phyloP scores from a whole-genome alignment of 2,888 invertebrate species.

The Diadegma fenestrale region DNA sequence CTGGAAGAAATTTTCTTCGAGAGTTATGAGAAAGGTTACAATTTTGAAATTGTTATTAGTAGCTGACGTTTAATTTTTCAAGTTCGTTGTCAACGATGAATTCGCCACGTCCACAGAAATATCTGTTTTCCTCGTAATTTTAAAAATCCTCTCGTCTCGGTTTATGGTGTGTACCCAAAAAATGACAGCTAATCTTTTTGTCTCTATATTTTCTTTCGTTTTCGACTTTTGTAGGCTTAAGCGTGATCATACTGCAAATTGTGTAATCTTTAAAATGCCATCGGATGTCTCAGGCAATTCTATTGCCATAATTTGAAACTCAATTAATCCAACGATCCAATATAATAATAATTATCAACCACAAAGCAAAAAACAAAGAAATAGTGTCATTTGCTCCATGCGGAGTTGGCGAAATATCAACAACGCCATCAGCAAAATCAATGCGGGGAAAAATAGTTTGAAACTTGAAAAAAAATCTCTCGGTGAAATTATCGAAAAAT shows the following conservation, averaged over 20 bases:
- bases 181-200: not conserved
- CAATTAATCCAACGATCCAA: not conserved
- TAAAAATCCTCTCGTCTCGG: not conserved
- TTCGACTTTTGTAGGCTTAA: not conserved
- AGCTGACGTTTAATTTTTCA: not conserved
- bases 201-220: not conserved
- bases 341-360: not conserved
- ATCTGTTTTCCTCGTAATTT: not conserved
- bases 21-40: not conserved
- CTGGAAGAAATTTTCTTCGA: not conserved
- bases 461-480: not conserved
- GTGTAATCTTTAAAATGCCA: conserved; percentile 13
- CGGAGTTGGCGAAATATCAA: not conserved
- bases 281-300: not conserved
- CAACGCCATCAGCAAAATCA: not conserved
- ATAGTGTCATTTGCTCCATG: not conserved
- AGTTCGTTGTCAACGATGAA: not conserved
- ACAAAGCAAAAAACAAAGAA: not conserved
- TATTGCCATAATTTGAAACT: not conserved
- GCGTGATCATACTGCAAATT: not conserved
- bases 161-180: not conserved
- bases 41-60: not conserved
- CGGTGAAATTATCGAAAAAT: not conserved
- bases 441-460: not conserved
- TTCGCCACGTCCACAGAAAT: not conserved